Evolutionary conservation across 2,888 invertebrate genomes (phyloP), one percentile per base, ranked within the genome.

Genomic region (Drosophila meridiana): DNA sequence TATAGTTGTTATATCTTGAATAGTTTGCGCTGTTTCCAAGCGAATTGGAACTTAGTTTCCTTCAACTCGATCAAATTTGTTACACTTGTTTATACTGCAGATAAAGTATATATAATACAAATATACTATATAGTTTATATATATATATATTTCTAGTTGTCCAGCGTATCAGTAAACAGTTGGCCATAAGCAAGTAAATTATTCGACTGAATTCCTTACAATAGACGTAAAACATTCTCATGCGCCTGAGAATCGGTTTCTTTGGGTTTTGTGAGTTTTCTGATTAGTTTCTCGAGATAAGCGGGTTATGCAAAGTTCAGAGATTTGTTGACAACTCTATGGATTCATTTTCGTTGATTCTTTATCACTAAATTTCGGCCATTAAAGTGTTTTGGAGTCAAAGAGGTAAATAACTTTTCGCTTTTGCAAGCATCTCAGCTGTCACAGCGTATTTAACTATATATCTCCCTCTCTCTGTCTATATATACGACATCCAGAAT

Each of bases 1-100:
- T 26, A 14, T 6, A 28, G 14, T 14, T 8, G 32, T 34, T 42
- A 5, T 40, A 5, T 45, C n/a, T 48, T 6, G 34, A 13, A 36
- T 55, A 40, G 55, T 30, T 8, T 48, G 43, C 8, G 2, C 32
- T n/a, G 52, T 62, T 66, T 40, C n/a, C 20, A 32, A 9, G 38
- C n/a, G 9, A 48, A 32, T 28, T 28, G 7, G 40, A 55, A 40
- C 34, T 40, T 13, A 28, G 38, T 4, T 9, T 32, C 28, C 8
- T n/a, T 32, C 28, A 42, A 38, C 34, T 26, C 30, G 38, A 32
- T 68, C 36, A 30, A 28, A 48, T 7, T 28, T 7, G 20, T 5
- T 5, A 38, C 30, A 55, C 8, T 40, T 56, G 42, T 40, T 40
- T 40, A 34, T 28, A 56, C n/a, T n/a, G 11, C 11, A 64, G 40